phyloP scores from a whole-genome alignment of 2,888 invertebrate genomes.

The Amblyteles armatorius region DNA sequence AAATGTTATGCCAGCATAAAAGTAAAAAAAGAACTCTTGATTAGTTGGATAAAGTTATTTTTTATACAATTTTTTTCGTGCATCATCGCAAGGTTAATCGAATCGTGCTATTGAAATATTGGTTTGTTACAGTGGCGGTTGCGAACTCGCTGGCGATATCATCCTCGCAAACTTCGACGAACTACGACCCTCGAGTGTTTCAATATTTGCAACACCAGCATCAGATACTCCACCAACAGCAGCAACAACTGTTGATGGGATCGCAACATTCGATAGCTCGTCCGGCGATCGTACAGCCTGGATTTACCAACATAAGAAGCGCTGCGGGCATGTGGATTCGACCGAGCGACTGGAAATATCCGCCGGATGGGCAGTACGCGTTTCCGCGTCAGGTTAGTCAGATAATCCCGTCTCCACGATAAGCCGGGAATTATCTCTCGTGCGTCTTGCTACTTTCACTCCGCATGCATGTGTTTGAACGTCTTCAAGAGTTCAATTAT shows the following conservation, averaged over 20 bases:
- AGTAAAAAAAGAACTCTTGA: too few relatives aligned
- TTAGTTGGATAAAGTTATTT: background rate
- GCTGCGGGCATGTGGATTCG: slow-evolving; percentile 71
- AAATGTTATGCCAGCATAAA: too few relatives aligned
- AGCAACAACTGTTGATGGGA: slow-evolving; percentile 68
- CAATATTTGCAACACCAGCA: slow-evolving; percentile 73
- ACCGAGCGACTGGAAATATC: slow-evolving; percentile 72
- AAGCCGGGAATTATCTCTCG: slow-evolving; percentile 26
- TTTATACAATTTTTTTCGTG: background rate
- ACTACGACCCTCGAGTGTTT: slow-evolving; percentile 74
- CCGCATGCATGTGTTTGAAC: background rate
- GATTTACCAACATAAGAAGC: slow-evolving; percentile 65
- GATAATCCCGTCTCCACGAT: slow-evolving; percentile 7
- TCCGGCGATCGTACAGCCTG: slow-evolving; percentile 62
- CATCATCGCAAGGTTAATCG: background rate
- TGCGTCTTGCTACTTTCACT: background rate
- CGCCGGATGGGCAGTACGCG: slow-evolving; percentile 70
- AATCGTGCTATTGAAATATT: background rate
- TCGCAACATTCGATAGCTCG: slow-evolving; percentile 62
- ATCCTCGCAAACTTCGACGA: slow-evolving; percentile 66
- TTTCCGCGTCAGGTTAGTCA: slow-evolving; percentile 73
- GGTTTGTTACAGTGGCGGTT: slow-evolving; percentile 72
- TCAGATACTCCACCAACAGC: slow-evolving; percentile 70
- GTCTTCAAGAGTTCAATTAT: background rate
- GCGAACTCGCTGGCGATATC: slow-evolving; percentile 77